Evolutionary conservation across 2,888 invertebrate genomes (phyloP).

Genomic region (Chaitophorus viminalis): DNA sequence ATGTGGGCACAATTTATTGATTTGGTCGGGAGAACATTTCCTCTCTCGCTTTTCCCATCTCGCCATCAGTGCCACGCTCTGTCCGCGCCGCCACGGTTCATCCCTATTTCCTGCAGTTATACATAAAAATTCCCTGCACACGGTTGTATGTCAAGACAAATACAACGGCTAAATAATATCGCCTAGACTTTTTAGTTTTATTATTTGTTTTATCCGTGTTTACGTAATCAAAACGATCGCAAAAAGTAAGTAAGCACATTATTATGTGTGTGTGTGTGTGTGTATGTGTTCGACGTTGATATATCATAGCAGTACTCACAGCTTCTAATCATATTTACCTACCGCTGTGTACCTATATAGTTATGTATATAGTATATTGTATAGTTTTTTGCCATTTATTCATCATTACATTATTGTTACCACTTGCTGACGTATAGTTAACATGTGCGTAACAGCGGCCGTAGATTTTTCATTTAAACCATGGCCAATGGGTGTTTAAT

Average conservation of each 20-base stretch:
- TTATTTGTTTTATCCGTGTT: not conserved
- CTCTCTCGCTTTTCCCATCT: conserved; percentile 43
- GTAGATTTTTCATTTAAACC: not conserved
- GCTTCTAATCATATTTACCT: not conserved
- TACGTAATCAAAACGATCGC: not conserved
- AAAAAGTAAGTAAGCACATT: not conserved
- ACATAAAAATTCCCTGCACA: no score
- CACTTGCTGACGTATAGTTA: not conserved
- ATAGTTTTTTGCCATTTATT: not conserved
- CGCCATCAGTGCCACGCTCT: conserved; percentile 1
- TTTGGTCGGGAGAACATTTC: conserved; percentile 48
- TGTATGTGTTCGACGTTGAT: not conserved
- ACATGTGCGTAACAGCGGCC: not conserved
- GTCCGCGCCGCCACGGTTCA: not conserved
- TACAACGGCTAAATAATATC: not conserved
- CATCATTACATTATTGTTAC: not conserved
- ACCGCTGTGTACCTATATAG: not conserved
- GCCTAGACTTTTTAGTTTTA: not conserved
- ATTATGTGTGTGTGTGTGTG: not conserved
- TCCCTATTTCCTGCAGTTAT: not conserved
- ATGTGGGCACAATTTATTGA: conserved; percentile 43
- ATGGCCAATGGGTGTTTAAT: not conserved
- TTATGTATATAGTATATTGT: not conserved
- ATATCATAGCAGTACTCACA: not conserved
- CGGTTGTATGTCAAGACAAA: not conserved